Evolutionary conservation across 2,797 vertebrate genomes (phyloP).

Genomic region (Octomys mimax): DNA sequence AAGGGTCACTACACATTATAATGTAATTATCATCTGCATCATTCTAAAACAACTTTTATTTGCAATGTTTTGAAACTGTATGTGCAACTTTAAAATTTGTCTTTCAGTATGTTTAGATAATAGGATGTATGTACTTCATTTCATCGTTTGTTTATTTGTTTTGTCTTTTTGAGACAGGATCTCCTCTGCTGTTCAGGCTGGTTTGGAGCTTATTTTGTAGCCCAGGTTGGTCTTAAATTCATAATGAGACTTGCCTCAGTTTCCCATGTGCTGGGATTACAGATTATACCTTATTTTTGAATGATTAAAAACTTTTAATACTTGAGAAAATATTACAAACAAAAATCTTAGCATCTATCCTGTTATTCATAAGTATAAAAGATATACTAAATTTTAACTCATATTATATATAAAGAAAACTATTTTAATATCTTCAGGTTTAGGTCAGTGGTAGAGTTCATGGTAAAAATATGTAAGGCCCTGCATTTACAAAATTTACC

Average conservation of each 20-base stretch:
- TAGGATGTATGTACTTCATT: too few species aligned
- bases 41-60: constrained; percentile 17
- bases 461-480: not conserved
- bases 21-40: not conserved
- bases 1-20: not conserved
- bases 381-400: not conserved
- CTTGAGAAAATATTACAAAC: not conserved
- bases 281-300: too few species aligned
- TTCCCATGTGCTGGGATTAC: too few species aligned
- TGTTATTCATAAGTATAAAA: not conserved
- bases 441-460: not conserved
- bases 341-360: not conserved
- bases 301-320: not conserved
- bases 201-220: too few species aligned
- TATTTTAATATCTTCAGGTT: not conserved
- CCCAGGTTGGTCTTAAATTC: too few species aligned
- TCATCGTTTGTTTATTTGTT: too few species aligned
- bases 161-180: too few species aligned
- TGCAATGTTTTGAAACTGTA: not conserved
- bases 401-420: not conserved
- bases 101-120: not conserved
- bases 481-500: not conserved
- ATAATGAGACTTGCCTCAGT: too few species aligned
- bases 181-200: too few species aligned
- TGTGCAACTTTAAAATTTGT: not conserved